A percentile compares a stretch with the other conserved stretches of the same genome.
Conservation (phyloP, 2,113 vertebrate genomes). For the Bubo scandiacus region DNA sequence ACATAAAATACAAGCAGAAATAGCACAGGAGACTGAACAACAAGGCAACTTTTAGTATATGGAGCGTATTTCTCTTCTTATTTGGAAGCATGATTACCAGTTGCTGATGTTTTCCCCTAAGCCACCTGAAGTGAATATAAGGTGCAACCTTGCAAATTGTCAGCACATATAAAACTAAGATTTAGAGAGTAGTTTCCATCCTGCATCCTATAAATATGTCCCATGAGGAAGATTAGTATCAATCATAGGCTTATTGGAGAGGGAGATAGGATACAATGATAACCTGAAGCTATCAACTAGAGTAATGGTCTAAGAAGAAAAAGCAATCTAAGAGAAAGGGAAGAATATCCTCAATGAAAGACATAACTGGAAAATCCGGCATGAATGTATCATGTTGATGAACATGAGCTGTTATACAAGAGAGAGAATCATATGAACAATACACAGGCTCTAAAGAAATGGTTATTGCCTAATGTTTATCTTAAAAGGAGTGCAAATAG, state of each 20-base stretch:
- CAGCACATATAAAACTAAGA: constrained; percentile 74
- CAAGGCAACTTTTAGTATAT: background rate
- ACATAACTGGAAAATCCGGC: constrained; percentile 58
- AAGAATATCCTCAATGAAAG: constrained; percentile 68
- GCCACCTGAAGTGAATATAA: constrained; percentile 66
- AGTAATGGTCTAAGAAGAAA: constrained; percentile 78
- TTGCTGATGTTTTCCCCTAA: constrained; percentile 64
- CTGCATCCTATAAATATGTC: constrained; percentile 76
- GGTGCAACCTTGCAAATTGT: constrained; percentile 77
- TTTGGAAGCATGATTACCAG: constrained; percentile 60
- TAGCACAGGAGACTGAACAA: background rate
- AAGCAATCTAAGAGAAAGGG: constrained; percentile 78
- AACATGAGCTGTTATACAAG: constrained; percentile 59
- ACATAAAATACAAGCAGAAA: background rate
- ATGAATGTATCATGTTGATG: constrained; percentile 71
- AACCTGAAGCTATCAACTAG: constrained; percentile 78
- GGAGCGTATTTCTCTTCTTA: constrained; percentile 47
- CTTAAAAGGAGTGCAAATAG: constrained; percentile 53
- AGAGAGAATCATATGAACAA: constrained; percentile 61
- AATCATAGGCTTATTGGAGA: constrained; percentile 82
- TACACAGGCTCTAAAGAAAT: constrained; percentile 56
- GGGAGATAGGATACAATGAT: constrained; percentile 77
- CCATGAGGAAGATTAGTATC: constrained; percentile 80
- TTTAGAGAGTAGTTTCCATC: constrained; percentile 77
- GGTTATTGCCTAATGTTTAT: constrained; percentile 60